Conservation (phyloP, 2,113 vertebrate species). For the Apteryx mantelli region DNA sequence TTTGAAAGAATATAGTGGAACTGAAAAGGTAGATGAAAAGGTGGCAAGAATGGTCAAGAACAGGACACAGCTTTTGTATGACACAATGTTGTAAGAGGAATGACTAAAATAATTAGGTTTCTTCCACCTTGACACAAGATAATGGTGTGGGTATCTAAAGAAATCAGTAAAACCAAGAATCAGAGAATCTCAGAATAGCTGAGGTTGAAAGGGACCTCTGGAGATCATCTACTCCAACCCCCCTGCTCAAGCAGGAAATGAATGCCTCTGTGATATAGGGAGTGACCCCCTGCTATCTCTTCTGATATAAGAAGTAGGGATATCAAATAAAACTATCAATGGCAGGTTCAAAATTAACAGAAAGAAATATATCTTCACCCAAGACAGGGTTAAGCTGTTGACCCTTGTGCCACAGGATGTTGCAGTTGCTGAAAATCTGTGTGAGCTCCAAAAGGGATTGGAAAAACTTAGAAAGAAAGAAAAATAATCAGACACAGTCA, state of each 20-base stretch:
- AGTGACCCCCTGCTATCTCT: background rate
- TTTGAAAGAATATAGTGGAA: background rate
- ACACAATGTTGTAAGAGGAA: background rate
- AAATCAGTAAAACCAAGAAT: background rate
- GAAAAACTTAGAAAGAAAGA: background rate
- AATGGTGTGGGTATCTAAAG: background rate
- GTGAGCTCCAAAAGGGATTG: background rate
- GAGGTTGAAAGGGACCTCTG: background rate
- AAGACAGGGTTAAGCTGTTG: background rate
- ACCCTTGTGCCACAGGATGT: background rate
- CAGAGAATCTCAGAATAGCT: background rate
- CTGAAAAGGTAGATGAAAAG: background rate
- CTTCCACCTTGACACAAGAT: background rate
- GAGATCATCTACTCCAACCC: background rate
- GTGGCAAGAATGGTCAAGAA: background rate
- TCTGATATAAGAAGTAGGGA: background rate
- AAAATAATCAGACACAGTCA: background rate
- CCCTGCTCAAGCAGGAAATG: background rate
- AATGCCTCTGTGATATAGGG: accelerated
- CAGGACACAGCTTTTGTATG: background rate
- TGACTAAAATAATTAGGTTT: background rate
- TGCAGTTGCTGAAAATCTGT: background rate
- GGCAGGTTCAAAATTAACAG: background rate
- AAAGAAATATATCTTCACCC: background rate
- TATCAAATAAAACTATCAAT: background rate